These are phyloP conservation scores for Xanthorhoe spadicearia DNA, from an alignment of 2,888 invertebrate species.

Conservation along the genomic window DNA sequence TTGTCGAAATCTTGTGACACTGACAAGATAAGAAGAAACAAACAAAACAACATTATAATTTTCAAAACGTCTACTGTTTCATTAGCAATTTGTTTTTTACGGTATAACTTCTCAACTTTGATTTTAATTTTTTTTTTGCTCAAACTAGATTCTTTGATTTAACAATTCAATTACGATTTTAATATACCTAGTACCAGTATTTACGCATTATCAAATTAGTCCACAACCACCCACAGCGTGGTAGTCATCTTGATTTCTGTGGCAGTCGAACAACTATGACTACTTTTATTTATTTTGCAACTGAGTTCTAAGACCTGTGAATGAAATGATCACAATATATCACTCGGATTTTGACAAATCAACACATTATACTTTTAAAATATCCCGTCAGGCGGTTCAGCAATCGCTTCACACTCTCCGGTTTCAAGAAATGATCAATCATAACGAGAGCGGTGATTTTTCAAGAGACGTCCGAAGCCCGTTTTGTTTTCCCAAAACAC, in stretches of 20 bases:
- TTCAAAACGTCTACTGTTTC: not conserved
- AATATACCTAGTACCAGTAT: too few relatives aligned
- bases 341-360: slow-evolving; percentile 74
- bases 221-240: too few relatives aligned
- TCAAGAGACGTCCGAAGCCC: slow-evolving; percentile 66
- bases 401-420: slow-evolving; percentile 51
- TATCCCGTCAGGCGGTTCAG: slow-evolving; percentile 51
- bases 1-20: slow-evolving; percentile 35
- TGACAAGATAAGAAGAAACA: slow-evolving; percentile 8
- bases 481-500: slow-evolving; percentile 79
- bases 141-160: too few relatives aligned
- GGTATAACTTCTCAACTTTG: too few relatives aligned
- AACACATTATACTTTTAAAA: slow-evolving; percentile 72
- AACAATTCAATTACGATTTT: too few relatives aligned
- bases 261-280: not conserved
- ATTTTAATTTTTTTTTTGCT: too few relatives aligned
- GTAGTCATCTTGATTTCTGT: too few relatives aligned
- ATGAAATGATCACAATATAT: slow-evolving; percentile 59
- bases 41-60: slow-evolving; percentile 8
- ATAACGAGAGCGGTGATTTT: slow-evolving; percentile 80
- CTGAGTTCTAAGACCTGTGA: not conserved
- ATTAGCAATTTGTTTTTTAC: not conserved
- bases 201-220: too few relatives aligned
- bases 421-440: slow-evolving; percentile 83
- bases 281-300: not conserved